Percentiles rank a stretch among this genome's conserved stretches.
Conservation (phyloP, 2,797 vertebrate species). For the Eutrigla gurnardus region DNA sequence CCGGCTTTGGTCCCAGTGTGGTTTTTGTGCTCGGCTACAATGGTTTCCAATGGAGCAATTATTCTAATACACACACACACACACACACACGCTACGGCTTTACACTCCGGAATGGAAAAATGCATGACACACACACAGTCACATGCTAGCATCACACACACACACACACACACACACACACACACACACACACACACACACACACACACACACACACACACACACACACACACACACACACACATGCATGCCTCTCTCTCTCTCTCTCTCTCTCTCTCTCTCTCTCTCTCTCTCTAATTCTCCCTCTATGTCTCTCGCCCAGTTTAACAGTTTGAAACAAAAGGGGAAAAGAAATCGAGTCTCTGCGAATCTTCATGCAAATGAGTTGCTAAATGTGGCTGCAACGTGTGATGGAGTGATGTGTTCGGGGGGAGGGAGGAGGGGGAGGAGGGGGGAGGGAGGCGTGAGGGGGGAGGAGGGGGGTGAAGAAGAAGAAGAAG, state of each 20-base stretch:
- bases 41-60: conserved; percentile 62
- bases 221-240: neutral
- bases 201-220: conserved; percentile 23
- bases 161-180: neutral
- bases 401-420: conserved; percentile 13
- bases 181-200: too few species aligned
- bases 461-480: neutral
- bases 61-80: conserved; percentile 35
- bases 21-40: conserved; percentile 53
- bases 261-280: neutral
- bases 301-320: neutral
- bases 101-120: conserved; percentile 58
- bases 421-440: neutral
- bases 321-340: conserved; percentile 39
- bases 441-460: neutral
- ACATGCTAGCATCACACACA: conserved; percentile 21
- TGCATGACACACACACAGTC: conserved; percentile 12
- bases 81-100: conserved; percentile 33
- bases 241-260: conserved; percentile 1
- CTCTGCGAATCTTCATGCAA: conserved; percentile 56
- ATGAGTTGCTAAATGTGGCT: conserved; percentile 51
- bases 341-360: conserved; percentile 45
- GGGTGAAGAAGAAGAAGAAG: neutral
- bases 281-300: conserved; percentile 12
- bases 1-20: conserved; percentile 54